Conservation (phyloP, 2,113 vertebrate genomes). For the Mandrillus leucophaeus region DNA sequence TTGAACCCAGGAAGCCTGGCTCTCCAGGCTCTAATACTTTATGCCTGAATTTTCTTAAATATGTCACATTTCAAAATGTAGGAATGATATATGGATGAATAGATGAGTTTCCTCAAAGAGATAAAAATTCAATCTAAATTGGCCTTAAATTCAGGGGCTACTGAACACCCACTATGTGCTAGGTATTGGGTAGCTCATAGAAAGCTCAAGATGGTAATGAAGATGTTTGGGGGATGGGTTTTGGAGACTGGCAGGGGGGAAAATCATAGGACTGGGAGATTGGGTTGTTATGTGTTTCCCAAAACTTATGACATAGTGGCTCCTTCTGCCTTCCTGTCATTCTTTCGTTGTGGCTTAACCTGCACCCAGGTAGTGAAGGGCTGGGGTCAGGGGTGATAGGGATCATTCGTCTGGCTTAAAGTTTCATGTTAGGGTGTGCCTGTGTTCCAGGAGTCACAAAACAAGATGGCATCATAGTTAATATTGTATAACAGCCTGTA, state of each 20-base stretch:
- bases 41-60: neutral
- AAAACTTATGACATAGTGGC: neutral
- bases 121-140: neutral
- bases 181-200: neutral
- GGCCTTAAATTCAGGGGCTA: neutral
- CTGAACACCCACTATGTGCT: neutral
- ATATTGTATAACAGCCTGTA: conserved; percentile 2
- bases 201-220: neutral
- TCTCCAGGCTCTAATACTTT: neutral
- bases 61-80: neutral
- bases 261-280: neutral
- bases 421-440: neutral
- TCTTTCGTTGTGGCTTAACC: neutral
- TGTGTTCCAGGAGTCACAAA: neutral
- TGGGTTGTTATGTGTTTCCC: neutral
- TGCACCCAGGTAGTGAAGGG: neutral
- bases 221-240: neutral
- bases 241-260: neutral
- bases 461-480: neutral
- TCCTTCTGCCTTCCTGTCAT: neutral
- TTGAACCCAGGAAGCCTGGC: neutral
- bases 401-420: neutral
- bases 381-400: fast-evolving
- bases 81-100: neutral
- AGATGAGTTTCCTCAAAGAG: neutral